Percentiles rank a stretch among this genome's conserved stretches.
Conservation (phyloP, 2,888 invertebrate species). For the Zaprionus bogoriensis region DNA sequence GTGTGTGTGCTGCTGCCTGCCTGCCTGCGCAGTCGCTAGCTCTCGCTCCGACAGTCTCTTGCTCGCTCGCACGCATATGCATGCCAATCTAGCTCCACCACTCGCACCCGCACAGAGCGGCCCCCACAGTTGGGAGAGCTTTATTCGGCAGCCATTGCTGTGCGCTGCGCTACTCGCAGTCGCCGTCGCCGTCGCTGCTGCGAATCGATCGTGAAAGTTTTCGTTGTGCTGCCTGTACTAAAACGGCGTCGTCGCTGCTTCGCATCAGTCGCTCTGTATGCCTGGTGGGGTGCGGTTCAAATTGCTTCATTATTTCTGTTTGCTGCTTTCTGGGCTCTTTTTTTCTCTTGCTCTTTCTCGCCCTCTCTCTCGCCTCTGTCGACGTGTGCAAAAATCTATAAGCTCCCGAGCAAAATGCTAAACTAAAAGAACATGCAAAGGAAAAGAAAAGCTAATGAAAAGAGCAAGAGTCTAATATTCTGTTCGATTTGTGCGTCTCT, state of each 20-base stretch:
- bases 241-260: slow-evolving; percentile 42
- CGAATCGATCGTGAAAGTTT: slow-evolving; percentile 70
- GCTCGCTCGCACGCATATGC: slow-evolving; percentile 27
- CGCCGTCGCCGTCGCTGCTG: slow-evolving; percentile 11
- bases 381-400: slow-evolving; percentile 55
- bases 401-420: slow-evolving; percentile 10
- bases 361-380: slow-evolving; percentile 31
- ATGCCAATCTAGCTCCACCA: slow-evolving; percentile 1
- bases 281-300: slow-evolving; percentile 74
- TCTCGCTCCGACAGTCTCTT: slow-evolving; percentile 26
- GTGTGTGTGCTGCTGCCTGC: slow-evolving; percentile 22
- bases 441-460: slow-evolving; percentile 20
- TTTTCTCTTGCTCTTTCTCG: no score
- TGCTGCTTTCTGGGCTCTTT: slow-evolving; percentile 14
- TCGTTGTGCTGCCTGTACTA: slow-evolving; percentile 49
- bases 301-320: slow-evolving; percentile 39
- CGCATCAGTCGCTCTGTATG: slow-evolving; percentile 73
- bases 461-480: slow-evolving; percentile 19
- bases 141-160: slow-evolving; percentile 52
- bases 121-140: slow-evolving; percentile 28
- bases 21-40: slow-evolving; percentile 48
- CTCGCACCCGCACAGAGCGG: slow-evolving; percentile 17
- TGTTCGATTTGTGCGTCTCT: slow-evolving; percentile 37
- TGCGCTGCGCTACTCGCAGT: slow-evolving; percentile 4
- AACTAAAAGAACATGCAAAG: slow-evolving; percentile 7